Base-by-base conservation (phyloP, 2,888 invertebrate genomes). In the Tholera decimalis region DNA sequence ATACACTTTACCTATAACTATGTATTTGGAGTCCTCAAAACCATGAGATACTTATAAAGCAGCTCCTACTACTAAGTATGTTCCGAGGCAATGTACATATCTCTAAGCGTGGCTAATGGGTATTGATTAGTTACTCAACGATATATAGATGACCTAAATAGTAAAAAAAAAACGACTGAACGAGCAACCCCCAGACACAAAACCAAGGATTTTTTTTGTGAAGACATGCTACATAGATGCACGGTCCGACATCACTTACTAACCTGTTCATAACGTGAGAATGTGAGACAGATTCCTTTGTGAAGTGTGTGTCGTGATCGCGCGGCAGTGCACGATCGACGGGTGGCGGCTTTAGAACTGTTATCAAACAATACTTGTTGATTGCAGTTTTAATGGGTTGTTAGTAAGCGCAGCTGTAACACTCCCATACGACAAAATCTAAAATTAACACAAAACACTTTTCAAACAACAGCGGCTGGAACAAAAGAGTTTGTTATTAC, bases 311-410 rank as follows among this genome's bases (percentile, higher is more conserved):
- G 55, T 11, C 37, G 41, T 24, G 37, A 35, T 22, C 20, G 57
- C 33, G 18, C 61, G 49, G 53, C 47, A 26, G 53, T 59, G 50
- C 24, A 3, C 35, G 24, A 37, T 46, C 58, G 28, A 49, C 46
- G 51, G n/a, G n/a, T n/a, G n/a, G 37, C 30, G 47, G 72, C 51
- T 65, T 49, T 50, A 61, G 56, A 50, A 77, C 70, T 83, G 85
- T 87, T 88, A 82, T 85, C 83, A 83, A 88, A 83, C 83, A 85
- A 73, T 81, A 72, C 67, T 73, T 66, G 80, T 80, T 92, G 90
- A 91, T 89, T 91, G 88, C 80, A 73, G 77, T 84, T 91, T 91
- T 89, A 91, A 90, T 85, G 88, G 83, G 82, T 89, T 91, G 89
- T 89, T 91, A 90, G 86, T 84, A 68, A 73, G 75, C 82, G 83